These are phyloP conservation scores for Silvanus unidentatus DNA, from an alignment of 2,888 invertebrate genomes.

Conservation along the genomic window DNA sequence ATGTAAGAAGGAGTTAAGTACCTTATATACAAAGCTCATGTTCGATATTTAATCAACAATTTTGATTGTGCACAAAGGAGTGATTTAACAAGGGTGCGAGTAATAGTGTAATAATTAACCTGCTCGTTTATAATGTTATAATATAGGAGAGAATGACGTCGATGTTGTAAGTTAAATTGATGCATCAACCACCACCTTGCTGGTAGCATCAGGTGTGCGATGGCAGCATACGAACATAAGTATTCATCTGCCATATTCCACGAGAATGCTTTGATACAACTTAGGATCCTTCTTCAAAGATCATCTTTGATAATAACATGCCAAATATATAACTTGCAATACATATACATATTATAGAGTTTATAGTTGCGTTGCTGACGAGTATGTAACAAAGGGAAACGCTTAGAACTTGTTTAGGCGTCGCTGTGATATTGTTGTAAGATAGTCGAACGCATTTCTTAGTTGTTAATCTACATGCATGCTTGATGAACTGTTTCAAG, in stretches of 20 bases:
- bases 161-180: not conserved
- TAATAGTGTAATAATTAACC: conserved; percentile 21
- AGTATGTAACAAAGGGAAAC: too few relatives aligned
- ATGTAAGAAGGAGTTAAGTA: too few relatives aligned
- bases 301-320: conserved; percentile 13
- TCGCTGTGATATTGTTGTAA: too few relatives aligned
- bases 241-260: too few relatives aligned
- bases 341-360: not conserved
- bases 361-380: too few relatives aligned
- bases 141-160: conserved; percentile 14
- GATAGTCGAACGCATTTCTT: too few relatives aligned
- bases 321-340: conserved; percentile 14
- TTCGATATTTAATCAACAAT: conserved; percentile 20
- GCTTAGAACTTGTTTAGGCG: too few relatives aligned
- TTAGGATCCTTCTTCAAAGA: conserved; percentile 10
- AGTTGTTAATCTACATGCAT: too few relatives aligned
- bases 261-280: conserved; percentile 8
- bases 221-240: conserved; percentile 21
- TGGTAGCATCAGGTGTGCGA: conserved; percentile 5
- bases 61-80: conserved; percentile 24
- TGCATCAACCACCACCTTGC: too few relatives aligned
- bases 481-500: too few relatives aligned
- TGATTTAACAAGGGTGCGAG: conserved; percentile 15
- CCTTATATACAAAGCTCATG: not conserved
- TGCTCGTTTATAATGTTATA: conserved; percentile 17